These are phyloP conservation scores for Colostygia pectinataria DNA, from an alignment of 2,888 invertebrate species.

Conservation along the genomic window DNA sequence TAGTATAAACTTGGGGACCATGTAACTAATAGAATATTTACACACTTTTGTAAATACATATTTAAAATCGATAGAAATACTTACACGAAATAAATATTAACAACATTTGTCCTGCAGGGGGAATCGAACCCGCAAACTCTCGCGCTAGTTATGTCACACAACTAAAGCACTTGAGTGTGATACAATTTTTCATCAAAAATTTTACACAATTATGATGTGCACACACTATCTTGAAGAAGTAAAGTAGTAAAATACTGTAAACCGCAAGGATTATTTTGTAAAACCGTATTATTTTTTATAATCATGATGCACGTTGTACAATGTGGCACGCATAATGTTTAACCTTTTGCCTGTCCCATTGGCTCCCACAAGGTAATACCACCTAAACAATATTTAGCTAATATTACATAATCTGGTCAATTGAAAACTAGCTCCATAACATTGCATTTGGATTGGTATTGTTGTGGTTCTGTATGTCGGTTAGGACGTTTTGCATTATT, in stretches of 20 bases:
- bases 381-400: constrained; percentile 4
- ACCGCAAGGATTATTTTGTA: constrained; percentile 35
- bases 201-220: no score
- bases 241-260: constrained; percentile 8
- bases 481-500: constrained; percentile 34
- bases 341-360: constrained; percentile 72
- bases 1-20: no score
- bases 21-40: no score
- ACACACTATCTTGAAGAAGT: no score
- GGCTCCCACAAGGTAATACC: constrained; percentile 75
- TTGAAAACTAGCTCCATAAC: neutral
- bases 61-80: no score
- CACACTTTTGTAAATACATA: no score
- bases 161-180: no score
- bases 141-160: no score
- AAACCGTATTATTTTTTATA: constrained; percentile 28
- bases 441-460: constrained; percentile 15
- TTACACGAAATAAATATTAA: no score
- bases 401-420: neutral
- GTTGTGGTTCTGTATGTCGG: neutral
- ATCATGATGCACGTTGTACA: constrained; percentile 56
- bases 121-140: no score
- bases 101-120: no score
- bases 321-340: constrained; percentile 73
- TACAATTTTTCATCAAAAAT: no score